These are phyloP conservation scores for Budorcas taxicolor DNA, from an alignment of 2,113 vertebrate genomes.

Conservation along the genomic window DNA sequence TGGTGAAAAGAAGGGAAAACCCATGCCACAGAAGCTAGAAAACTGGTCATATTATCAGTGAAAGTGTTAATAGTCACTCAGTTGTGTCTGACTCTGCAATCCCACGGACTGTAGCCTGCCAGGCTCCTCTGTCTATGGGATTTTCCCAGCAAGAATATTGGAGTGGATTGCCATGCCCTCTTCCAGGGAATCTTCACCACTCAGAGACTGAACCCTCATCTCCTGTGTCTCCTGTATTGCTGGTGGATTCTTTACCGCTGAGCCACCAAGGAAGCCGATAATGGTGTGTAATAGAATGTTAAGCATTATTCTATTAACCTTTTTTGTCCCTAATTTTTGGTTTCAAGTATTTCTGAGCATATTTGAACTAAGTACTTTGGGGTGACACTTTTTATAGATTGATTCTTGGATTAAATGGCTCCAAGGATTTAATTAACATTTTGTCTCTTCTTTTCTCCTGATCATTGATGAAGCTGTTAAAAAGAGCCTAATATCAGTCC, in stretches of 20 bases:
- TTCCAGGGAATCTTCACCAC: not conserved
- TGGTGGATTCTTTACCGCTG: not conserved
- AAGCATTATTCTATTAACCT: not conserved
- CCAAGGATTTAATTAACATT: conserved; percentile 25
- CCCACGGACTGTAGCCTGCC: not conserved
- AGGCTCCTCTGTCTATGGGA: not conserved
- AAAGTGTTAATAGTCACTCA: not conserved
- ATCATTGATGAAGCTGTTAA: conserved; percentile 25
- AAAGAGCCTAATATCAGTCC: not conserved
- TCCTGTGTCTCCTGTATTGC: not conserved
- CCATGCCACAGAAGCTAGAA: not conserved
- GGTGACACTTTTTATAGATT: not conserved
- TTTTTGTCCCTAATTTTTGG: not conserved
- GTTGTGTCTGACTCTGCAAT: not conserved
- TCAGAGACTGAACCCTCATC: not conserved
- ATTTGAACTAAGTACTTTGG: not conserved
- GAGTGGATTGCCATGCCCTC: not conserved
- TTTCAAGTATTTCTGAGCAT: conserved; percentile 31
- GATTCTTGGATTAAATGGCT: not conserved
- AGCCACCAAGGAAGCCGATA: not conserved
- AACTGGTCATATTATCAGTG: not conserved
- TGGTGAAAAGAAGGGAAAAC: not conserved
- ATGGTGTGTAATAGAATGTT: not conserved
- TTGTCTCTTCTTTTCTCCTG: not conserved
- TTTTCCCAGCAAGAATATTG: not conserved